Evolutionary conservation across 2,888 invertebrate genomes (phyloP), one percentile per base, ranked within the genome.

Genomic region (Coenonympha arcania): DNA sequence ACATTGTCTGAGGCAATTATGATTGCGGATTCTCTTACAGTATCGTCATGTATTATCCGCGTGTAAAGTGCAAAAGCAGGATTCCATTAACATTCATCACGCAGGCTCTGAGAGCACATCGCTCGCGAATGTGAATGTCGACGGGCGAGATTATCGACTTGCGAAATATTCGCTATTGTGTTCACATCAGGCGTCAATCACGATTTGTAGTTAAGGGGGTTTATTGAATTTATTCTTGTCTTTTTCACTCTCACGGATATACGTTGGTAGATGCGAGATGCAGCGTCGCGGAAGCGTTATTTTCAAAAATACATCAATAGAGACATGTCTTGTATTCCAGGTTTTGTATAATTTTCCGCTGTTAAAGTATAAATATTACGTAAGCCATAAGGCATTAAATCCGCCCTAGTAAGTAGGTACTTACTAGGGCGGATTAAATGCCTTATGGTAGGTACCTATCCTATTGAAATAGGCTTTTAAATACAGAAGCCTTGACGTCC

Each of bases 401-500:
- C 67, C 72, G 70, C 71, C 71, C 64, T 57, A 54, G 42, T n/a
- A n/a, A n/a, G n/a, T n/a, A n/a, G n/a, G n/a, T n/a, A n/a, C n/a
- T n/a, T n/a, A n/a, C n/a, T n/a, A n/a, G n/a, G n/a, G n/a, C n/a
- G n/a, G n/a, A n/a, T n/a, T n/a, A n/a, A n/a, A n/a, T n/a, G n/a
- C n/a, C n/a, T n/a, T n/a, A n/a, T n/a, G n/a, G n/a, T n/a, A n/a
- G n/a, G n/a, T n/a, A n/a, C n/a, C n/a, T 51, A 56, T 56, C 54
- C 55, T 43, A 52, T 53, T 54, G 52, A 54, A 41, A 49, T 45
- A 31, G 28, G 19, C 31, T 31, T 42, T 31, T 20, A 43, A 31
- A 42, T 16, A 58, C 55, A 61, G 62, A 50, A 66, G 64, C 82
- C 82, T 80, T 81, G 75, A 79, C 56, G 78, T 78, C 78, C 66